These are phyloP conservation scores for Bombus terrestris DNA, from an alignment of 1,140 invertebrate species.

Conservation along the genomic window DNA sequence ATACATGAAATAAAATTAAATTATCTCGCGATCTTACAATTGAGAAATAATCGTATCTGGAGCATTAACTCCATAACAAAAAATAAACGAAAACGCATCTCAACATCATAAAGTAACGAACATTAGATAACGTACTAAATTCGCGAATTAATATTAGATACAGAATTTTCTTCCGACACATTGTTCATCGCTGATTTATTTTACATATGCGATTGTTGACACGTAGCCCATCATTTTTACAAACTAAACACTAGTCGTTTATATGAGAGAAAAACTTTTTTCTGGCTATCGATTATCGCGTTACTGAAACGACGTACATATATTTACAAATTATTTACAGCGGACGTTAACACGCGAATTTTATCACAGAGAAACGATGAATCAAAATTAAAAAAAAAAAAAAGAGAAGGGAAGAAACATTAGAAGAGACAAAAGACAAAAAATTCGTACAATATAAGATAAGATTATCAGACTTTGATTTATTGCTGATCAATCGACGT, in stretches of 20 bases:
- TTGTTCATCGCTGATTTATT: constrained; percentile 17
- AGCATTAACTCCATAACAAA: neutral
- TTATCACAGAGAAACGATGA: constrained; percentile 59
- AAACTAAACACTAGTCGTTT: constrained; percentile 54
- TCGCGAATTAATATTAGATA: neutral
- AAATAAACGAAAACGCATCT: neutral
- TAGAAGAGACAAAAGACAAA: neutral
- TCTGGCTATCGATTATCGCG: constrained; percentile 44
- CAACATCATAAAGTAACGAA: too few species aligned
- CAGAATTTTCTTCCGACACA: neutral
- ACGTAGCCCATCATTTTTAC: constrained; percentile 65
- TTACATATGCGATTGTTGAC: constrained; percentile 71
- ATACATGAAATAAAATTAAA: neutral
- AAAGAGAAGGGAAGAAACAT: neutral
- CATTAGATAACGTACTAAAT: neutral
- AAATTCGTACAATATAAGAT: neutral
- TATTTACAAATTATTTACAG: constrained; percentile 67
- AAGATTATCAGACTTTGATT: constrained; percentile 3
- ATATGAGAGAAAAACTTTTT: constrained; percentile 25
- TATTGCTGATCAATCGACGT: neutral
- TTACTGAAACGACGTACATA: constrained; percentile 12
- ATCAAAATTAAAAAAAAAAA: constrained; percentile 12
- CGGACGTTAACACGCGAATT: constrained; percentile 22
- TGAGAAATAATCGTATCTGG: neutral
- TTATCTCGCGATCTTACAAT: neutral